Evolutionary conservation across 2,113 vertebrate genomes (phyloP).

Genomic region (Monarcha castaneiventris): DNA sequence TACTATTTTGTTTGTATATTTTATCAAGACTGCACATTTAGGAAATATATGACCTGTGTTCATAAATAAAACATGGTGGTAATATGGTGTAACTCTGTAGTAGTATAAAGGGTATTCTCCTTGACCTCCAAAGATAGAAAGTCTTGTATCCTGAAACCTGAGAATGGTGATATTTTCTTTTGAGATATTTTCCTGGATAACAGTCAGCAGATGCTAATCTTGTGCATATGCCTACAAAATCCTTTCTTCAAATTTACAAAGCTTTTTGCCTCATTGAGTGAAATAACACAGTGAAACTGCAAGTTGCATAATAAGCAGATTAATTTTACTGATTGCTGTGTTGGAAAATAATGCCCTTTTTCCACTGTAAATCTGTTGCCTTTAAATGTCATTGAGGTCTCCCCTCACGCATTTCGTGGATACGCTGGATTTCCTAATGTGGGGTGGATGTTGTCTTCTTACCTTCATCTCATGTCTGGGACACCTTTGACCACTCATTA

Average conservation of each 20-base stretch:
- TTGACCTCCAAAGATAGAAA: neutral
- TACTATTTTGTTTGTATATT: neutral
- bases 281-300: neutral
- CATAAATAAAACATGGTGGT: neutral
- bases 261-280: neutral
- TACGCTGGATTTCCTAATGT: neutral
- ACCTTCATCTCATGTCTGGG: neutral
- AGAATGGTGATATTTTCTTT: neutral
- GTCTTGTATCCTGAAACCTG: neutral
- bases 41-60: neutral
- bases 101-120: neutral
- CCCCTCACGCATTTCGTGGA: neutral
- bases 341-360: neutral
- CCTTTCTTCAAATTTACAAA: constrained; percentile 42
- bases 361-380: neutral
- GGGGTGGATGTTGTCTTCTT: neutral
- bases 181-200: neutral
- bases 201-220: neutral
- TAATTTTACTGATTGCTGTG: neutral
- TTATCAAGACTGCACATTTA: neutral
- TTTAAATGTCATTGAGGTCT: neutral
- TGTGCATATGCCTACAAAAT: neutral
- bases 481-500: neutral
- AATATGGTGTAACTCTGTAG: neutral
- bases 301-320: neutral